Evolutionary conservation across 2,888 invertebrate genomes (phyloP).

Genomic region (Flexamia atlantica): DNA sequence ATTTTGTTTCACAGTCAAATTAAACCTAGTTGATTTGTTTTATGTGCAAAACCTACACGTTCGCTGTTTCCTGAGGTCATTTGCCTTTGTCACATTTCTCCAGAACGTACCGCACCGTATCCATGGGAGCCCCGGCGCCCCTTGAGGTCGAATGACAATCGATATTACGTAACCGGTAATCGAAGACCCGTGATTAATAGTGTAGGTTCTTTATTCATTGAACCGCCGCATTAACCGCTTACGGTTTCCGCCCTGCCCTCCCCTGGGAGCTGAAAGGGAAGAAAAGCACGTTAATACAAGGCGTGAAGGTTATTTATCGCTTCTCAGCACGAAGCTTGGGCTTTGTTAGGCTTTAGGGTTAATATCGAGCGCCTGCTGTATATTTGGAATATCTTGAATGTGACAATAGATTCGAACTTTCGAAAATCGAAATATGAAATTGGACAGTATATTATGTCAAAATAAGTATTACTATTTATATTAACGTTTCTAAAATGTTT

Average conservation of each 20-base stretch:
- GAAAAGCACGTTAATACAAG: conserved; percentile 37
- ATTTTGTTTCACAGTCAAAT: too few species aligned
- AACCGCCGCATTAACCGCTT: neutral
- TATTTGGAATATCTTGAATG: neutral
- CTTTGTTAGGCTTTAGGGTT: neutral
- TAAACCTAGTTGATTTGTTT: too few species aligned
- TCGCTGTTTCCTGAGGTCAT: too few species aligned
- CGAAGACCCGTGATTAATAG: conserved; percentile 21
- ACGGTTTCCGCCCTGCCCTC: neutral
- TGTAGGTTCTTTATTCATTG: neutral
- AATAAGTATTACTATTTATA: too few species aligned
- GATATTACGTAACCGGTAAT: conserved; percentile 43
- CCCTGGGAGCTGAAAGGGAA: conserved; percentile 14
- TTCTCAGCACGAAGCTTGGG: conserved; percentile 5
- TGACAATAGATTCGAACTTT: too few species aligned
- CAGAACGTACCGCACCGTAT: neutral
- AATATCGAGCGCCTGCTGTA: neutral
- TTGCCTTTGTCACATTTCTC: too few species aligned
- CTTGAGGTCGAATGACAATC: conserved; percentile 28
- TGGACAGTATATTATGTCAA: too few species aligned
- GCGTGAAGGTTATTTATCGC: conserved; percentile 42
- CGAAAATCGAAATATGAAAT: too few species aligned
- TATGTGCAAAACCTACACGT: too few species aligned
- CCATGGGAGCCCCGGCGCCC: neutral
- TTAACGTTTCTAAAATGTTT: too few species aligned